Evolutionary conservation across 2,888 invertebrate species (phyloP), one percentile per base, ranked within the genome.

Genomic region (Margaritifera margaritifera): DNA sequence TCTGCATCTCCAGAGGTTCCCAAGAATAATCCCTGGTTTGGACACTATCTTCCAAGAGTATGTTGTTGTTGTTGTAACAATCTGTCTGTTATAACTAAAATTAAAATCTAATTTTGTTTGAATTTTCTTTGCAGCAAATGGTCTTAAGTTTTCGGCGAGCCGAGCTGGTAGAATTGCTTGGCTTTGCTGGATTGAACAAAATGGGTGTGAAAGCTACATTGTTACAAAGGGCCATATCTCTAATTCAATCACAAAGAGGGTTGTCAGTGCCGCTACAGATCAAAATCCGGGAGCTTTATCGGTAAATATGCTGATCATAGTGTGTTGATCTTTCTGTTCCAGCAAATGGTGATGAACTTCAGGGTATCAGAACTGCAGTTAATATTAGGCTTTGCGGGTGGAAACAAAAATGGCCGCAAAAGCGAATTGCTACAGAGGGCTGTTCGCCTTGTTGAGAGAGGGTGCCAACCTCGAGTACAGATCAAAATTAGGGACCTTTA

Each of bases 301-400:
- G 93, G 91, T 89, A 81, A 78, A 66, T 77, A 74, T 64, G 54
- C 6, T 54, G 51, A 52, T 22, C 31, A 54, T 60, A 27, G 50
- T 61, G n/a, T 60, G 27, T 50, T 63, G 53, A 64, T 68, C 66
- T 78, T 74, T 68, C 68, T 69, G 63, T 84, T 86, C 63, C 84
- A 91, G 90, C 86, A 88, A 79, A 92, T 92, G 92, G 89, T 92
- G 63, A 87, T 93, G 90, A 92, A 92, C 88, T 95, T 95, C 91
- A 93, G 95, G 85, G 95, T 95, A 83, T 94, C 94, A 89, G 95
- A 95, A 90, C 93, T 96, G 88, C 95, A 95, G 91, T 93, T 93
- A 91, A 91, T 96, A 88, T 92, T 95, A 88, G 94, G 94, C 86
- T 94, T 93, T 91, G 94, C 94, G 82, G 94, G 94, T 80, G 92